These are phyloP conservation scores for Serrognathus titanus DNA, from an alignment of 2,888 invertebrate species.

Conservation along the genomic window DNA sequence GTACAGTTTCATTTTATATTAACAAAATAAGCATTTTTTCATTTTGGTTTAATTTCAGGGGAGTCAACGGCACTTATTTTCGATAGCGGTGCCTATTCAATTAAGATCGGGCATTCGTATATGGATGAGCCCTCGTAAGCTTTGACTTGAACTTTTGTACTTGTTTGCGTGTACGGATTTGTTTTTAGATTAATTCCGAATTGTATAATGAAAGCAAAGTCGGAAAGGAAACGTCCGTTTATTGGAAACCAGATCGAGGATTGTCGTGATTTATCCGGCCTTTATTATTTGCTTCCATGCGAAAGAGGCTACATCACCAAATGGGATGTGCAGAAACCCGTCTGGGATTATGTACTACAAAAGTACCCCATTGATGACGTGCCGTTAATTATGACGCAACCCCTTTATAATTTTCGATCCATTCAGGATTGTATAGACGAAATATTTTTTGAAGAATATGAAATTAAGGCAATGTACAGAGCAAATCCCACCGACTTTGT, in stretches of 20 bases:
- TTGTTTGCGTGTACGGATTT: not conserved
- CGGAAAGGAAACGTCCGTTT: constrained; percentile 89
- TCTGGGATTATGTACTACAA: constrained; percentile 95
- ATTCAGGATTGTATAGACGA: constrained; percentile 93
- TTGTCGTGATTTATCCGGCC: constrained; percentile 90
- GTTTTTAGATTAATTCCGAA: constrained; percentile 74
- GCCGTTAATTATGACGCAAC: constrained; percentile 87
- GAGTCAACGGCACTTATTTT: constrained; percentile 26
- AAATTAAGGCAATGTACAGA: constrained; percentile 76
- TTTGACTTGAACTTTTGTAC: no score
- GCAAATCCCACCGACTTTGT: constrained; percentile 77
- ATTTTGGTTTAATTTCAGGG: not conserved
- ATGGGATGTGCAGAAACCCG: constrained; percentile 92
- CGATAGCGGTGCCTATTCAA: constrained; percentile 86
- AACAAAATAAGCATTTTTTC: not conserved
- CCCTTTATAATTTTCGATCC: constrained; percentile 87
- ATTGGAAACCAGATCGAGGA: constrained; percentile 94
- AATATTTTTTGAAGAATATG: constrained; percentile 97
- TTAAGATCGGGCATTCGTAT: constrained; percentile 79
- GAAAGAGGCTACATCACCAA: constrained; percentile 94
- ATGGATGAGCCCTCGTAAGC: constrained; percentile 62
- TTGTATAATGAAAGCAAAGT: constrained; percentile 97
- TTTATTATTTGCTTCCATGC: constrained; percentile 90
- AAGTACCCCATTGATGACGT: constrained; percentile 75
- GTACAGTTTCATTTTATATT: no score